Conservation (phyloP, 1,140 invertebrate species). For the Pseudomyrmex dendroicus region DNA sequence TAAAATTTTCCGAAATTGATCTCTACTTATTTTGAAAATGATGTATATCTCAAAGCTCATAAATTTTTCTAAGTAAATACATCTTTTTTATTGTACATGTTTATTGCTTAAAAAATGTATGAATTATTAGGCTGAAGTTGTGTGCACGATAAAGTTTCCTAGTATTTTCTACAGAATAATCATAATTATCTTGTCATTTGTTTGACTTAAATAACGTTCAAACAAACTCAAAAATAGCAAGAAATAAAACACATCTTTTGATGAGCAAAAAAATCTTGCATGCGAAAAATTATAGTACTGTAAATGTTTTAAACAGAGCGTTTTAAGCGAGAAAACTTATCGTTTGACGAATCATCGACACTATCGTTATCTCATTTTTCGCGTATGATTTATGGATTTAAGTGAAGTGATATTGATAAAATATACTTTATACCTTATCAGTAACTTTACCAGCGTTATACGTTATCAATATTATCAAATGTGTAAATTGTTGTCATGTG, state of each 20-base stretch:
- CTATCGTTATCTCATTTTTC: constrained; percentile 46
- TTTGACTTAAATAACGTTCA: not conserved
- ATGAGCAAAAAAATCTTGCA: constrained; percentile 7
- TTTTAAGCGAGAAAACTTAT: constrained; percentile 53
- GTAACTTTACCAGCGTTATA: not conserved
- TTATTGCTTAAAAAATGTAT: not conserved
- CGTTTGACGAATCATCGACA: constrained; percentile 46
- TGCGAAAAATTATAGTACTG: constrained; percentile 34
- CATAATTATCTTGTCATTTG: not conserved
- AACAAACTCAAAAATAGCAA: not conserved
- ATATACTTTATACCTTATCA: constrained; percentile 39
- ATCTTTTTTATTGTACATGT: not conserved
- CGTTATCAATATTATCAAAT: not conserved
- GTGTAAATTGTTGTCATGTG: constrained; percentile 34
- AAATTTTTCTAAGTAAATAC: not conserved
- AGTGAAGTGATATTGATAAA: constrained; percentile 25
- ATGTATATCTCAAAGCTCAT: not conserved
- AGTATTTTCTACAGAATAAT: not conserved
- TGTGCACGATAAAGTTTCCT: no score
- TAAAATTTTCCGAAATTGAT: constrained; percentile 14
- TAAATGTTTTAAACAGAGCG: constrained; percentile 27
- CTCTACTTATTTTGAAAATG: constrained; percentile 25
- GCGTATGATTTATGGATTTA: constrained; percentile 31
- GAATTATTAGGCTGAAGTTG: not conserved
- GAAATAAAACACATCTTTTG: constrained; percentile 15